A percentile compares a stretch with the other conserved stretches of the same genome.
Conservation (phyloP, 2,797 vertebrate genomes). For the Pelobates cultripes region DNA sequence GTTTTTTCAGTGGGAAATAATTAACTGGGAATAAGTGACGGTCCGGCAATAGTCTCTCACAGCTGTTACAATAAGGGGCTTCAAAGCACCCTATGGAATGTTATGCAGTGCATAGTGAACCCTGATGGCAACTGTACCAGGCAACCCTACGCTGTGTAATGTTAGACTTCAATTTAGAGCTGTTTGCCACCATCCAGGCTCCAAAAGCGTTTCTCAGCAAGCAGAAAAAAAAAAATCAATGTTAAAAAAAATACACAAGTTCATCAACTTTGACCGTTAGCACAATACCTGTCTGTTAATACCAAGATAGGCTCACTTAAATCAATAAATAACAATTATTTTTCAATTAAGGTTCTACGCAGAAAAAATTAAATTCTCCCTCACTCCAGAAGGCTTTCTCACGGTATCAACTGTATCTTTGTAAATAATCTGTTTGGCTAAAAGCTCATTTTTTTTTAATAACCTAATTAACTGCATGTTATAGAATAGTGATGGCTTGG, state of each 20-base stretch:
- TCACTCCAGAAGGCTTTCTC: not conserved
- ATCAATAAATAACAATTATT: not conserved
- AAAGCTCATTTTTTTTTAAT: too few relatives aligned
- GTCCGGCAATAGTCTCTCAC: conserved; percentile 24
- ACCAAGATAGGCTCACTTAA: not conserved
- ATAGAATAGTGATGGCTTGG: too few relatives aligned
- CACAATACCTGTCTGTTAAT: not conserved
- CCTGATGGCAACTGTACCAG: conserved; percentile 42
- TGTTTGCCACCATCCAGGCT: conserved; percentile 15
- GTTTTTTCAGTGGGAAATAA: conserved; percentile 42
- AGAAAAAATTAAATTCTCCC: not conserved
- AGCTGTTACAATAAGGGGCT: conserved; percentile 41
- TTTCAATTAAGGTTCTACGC: not conserved
- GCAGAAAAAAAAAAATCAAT: not conserved
- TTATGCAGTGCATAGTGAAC: conserved; percentile 10
- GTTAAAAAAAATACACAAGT: not conserved
- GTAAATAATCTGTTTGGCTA: not conserved
- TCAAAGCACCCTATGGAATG: conserved; percentile 40
- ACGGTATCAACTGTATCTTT: not conserved
- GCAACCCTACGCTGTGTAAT: conserved; percentile 26
- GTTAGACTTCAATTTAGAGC: conserved; percentile 34
- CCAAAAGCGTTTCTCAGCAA: not conserved
- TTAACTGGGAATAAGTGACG: conserved; percentile 42
- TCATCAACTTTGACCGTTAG: not conserved
- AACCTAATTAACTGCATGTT: too few relatives aligned